Percentiles rank a stretch among this genome's conserved stretches.
Evolutionary conservation across 2,113 vertebrate genomes (phyloP).

Genomic region (Smithornis capensis): DNA sequence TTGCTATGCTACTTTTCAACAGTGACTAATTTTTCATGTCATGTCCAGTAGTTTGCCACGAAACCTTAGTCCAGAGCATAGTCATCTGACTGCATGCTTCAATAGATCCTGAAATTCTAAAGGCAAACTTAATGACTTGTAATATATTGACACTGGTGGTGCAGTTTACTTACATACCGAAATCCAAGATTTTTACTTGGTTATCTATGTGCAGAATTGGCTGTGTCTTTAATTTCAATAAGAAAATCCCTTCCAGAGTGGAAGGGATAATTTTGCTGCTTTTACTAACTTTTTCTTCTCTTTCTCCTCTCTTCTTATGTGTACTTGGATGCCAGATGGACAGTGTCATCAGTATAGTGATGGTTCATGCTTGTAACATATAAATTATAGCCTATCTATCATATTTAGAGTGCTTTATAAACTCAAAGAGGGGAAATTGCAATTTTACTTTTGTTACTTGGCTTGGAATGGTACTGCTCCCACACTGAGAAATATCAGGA

Average conservation of each 20-base stretch:
- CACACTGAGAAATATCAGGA: neutral
- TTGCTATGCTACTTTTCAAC: no score
- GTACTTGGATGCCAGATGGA: neutral
- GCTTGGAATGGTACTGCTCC: neutral
- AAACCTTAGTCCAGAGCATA: neutral
- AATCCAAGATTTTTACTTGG: neutral
- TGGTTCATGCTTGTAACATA: neutral
- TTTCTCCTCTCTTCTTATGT: neutral
- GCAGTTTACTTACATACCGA: neutral
- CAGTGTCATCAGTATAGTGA: neutral
- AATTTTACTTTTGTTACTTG: neutral
- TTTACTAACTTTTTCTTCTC: neutral
- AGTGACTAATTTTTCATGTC: neutral
- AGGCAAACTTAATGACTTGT: neutral
- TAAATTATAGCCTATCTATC: neutral
- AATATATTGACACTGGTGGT: rapidly evolving
- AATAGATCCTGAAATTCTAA: neutral
- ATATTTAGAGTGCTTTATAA: neutral
- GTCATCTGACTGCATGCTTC: neutral
- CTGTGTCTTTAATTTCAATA: neutral
- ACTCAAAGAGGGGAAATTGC: neutral
- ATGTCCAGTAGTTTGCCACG: neutral
- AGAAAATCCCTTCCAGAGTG: neutral
- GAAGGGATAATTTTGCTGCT: neutral
- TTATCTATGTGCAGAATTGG: neutral